A percentile compares a stretch with the other conserved stretches of the same genome.
These are phyloP conservation scores for Tadarida brasiliensis DNA, from an alignment of 2,797 vertebrate species.

Conservation along the genomic window DNA sequence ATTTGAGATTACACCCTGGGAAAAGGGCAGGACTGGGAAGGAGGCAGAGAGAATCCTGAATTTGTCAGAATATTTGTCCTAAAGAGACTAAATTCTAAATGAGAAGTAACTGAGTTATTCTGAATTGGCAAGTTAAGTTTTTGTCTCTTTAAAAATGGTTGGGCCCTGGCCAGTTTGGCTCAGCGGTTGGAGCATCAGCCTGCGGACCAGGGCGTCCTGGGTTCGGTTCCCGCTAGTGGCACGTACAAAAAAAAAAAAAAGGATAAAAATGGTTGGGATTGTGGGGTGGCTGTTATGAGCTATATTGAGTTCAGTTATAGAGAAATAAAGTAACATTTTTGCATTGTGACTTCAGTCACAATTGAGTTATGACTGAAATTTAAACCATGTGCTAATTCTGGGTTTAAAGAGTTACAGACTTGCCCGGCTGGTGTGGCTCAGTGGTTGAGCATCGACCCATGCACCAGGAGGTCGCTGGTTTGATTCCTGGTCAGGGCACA, in stretches of 20 bases:
- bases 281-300: not conserved
- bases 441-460: too few relatives aligned
- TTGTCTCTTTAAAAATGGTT: not conserved
- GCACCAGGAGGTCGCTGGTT: too few relatives aligned
- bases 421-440: too few relatives aligned
- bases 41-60: not conserved
- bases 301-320: constrained; percentile 22
- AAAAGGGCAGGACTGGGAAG: not conserved
- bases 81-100: constrained; percentile 52
- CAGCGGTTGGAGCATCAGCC: too few relatives aligned
- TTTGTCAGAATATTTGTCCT: constrained; percentile 10
- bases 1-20: not conserved
- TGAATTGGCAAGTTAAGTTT: constrained; percentile 24
- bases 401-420: constrained; percentile 28
- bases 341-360: not conserved
- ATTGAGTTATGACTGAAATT: constrained; percentile 52
- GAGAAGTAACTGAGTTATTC: constrained; percentile 6
- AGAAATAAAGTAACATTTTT: constrained; percentile 53
- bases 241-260: too few relatives aligned
- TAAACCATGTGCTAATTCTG: constrained; percentile 2
- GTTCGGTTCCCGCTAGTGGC: too few relatives aligned
- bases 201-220: too few relatives aligned
- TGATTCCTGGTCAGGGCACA: too few relatives aligned
- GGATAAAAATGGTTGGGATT: not conserved
- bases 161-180: too few relatives aligned